These are phyloP conservation scores for Aurelia sp. DNA, from an alignment of 30 jellyfish, hydroid and myxozoan species.

Conservation along the genomic window DNA sequence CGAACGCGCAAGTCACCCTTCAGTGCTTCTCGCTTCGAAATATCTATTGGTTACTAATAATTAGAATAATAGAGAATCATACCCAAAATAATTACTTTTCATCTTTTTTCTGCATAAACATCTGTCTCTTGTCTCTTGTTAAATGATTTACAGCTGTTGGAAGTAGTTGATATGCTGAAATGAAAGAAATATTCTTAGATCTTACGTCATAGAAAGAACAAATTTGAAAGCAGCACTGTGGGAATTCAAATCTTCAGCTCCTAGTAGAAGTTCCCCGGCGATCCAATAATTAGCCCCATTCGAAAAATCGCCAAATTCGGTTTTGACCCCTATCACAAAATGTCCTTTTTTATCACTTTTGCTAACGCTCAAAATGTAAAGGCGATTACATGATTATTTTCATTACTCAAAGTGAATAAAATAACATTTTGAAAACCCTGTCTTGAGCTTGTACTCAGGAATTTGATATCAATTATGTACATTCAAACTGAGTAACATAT, in stretches of 20 bases:
- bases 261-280: too few species aligned
- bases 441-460: too few species aligned
- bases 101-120: background rate
- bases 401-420: too few species aligned
- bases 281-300: too few species aligned
- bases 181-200: background rate
- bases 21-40: too few species aligned
- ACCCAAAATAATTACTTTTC: constrained; percentile 14
- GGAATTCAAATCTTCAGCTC: background rate
- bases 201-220: background rate
- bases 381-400: too few species aligned
- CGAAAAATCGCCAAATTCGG: too few species aligned
- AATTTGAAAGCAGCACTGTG: background rate
- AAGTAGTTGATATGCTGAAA: constrained; percentile 60
- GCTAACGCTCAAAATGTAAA: too few species aligned
- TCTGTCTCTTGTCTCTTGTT: background rate
- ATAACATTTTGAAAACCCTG: too few species aligned
- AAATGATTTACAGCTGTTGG: constrained; percentile 26
- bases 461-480: background rate
- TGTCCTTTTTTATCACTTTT: too few species aligned
- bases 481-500: background rate
- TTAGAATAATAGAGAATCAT: constrained; percentile 10
- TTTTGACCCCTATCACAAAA: too few species aligned
- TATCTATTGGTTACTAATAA: background rate
- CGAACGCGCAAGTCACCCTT: too few species aligned